These are phyloP conservation scores for Xiphias gladius DNA, from an alignment of 2,113 vertebrate genomes.

Conservation along the genomic window DNA sequence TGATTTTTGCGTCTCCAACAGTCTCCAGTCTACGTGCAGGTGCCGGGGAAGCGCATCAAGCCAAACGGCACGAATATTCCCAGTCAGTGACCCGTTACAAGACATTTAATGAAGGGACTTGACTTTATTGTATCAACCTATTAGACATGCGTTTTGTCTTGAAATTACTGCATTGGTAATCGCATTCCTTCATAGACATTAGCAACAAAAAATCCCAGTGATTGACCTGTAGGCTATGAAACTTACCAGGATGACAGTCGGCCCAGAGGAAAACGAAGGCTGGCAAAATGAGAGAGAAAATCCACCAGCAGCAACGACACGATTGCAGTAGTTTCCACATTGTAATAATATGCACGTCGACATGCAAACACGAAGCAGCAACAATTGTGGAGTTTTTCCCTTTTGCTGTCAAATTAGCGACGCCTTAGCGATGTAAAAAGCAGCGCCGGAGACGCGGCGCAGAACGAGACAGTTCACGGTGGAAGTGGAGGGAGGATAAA, in stretches of 20 bases:
- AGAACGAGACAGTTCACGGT: conserved; percentile 17
- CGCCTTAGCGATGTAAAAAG: conserved; percentile 65
- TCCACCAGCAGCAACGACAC: conserved; percentile 91
- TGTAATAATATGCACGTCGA: conserved; percentile 90
- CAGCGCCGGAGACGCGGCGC: conserved; percentile 58
- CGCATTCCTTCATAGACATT: not conserved
- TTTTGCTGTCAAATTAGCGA: conserved; percentile 46
- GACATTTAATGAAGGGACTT: not conserved
- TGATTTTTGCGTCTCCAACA: conserved; percentile 1
- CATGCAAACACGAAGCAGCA: conserved; percentile 79
- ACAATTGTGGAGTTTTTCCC: conserved; percentile 86
- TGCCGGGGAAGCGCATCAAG: conserved; percentile 20
- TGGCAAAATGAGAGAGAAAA: conserved; percentile 90
- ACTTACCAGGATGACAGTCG: conserved; percentile 94
- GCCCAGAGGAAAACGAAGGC: conserved; percentile 89
- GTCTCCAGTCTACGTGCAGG: conserved; percentile 14
- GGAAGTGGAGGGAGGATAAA: conserved; percentile 31
- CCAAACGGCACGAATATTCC: not conserved
- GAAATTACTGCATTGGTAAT: not conserved
- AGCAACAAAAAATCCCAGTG: not conserved
- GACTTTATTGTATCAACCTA: conserved; percentile 7
- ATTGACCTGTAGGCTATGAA: conserved; percentile 45
- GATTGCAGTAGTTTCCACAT: conserved; percentile 96
- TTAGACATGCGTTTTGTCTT: not conserved
- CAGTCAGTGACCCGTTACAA: conserved; percentile 16